A percentile compares a stretch with the other conserved stretches of the same genome.
phyloP scores from a whole-genome alignment of 2,888 invertebrate species.

The Drosophila nr. fundita region DNA sequence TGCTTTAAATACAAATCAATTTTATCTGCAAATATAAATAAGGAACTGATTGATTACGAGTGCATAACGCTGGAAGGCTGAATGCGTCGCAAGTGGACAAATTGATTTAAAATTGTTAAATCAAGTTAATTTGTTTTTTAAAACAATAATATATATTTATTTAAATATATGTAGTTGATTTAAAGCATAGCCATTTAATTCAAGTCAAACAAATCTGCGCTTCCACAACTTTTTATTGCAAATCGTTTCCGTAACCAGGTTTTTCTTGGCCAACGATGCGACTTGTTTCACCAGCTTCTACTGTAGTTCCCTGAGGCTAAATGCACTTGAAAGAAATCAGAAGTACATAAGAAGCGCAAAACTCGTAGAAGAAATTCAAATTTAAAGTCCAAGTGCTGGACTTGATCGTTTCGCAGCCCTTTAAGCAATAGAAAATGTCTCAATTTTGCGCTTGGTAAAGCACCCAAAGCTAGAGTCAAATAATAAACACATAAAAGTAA shows the following conservation, averaged over 20 bases:
- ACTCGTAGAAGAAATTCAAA: conserved; percentile 55
- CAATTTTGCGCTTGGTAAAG: conserved; percentile 70
- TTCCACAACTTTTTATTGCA: neutral
- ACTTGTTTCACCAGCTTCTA: neutral
- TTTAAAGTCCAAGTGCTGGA: conserved; percentile 13
- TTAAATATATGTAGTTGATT: neutral
- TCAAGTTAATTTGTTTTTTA: neutral
- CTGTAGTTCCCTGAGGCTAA: conserved; percentile 13
- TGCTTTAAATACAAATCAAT: neutral
- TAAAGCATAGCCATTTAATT: neutral
- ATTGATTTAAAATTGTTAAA: neutral
- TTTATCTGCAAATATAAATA: neutral
- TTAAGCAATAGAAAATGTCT: conserved; percentile 48
- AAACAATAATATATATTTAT: neutral
- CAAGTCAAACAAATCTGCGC: neutral
- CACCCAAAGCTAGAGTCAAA: conserved; percentile 66
- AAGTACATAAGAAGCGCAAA: conserved; percentile 41
- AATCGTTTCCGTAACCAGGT: conserved; percentile 6
- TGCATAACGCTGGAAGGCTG: neutral
- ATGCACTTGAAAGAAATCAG: conserved; percentile 33
- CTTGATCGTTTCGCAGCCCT: conserved; percentile 9
- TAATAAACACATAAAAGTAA: conserved; percentile 81
- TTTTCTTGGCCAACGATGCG: conserved; percentile 6
- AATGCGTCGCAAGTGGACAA: neutral
- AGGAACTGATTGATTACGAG: neutral